Evolutionary conservation across 2,113 vertebrate genomes (phyloP), one percentile per base, ranked within the genome.

Genomic region (Canis aureus): DNA sequence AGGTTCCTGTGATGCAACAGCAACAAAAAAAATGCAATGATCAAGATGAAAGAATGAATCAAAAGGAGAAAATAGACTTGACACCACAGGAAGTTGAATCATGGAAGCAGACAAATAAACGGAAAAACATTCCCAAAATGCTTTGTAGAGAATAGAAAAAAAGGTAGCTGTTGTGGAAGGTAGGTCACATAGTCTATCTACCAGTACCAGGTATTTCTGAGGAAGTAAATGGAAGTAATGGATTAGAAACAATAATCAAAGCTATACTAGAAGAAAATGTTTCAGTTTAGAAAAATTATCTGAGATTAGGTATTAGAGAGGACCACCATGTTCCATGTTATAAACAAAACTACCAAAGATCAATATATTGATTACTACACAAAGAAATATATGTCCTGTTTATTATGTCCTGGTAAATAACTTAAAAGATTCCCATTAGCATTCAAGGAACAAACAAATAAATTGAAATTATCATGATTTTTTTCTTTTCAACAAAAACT

Each of bases 31-130:
- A 79, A 43, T 55, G 17, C 25, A 83, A 69, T 27, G 82, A 32
- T 80, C 19, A 81, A 66, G n/a, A 74, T 80, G 20, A 76, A 92
- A 93, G 32, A 83, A 91, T 97, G 38, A 96, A 19, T 82, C 60
- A 74, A n/a, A 95, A 92, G 57, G 32, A 83, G 22, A 35, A 91
- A 94, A 38, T 15, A 92, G 13, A 91, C 27, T 60, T 80, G n/a
- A 94, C 15, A 53, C 1, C 27, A 92, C 27, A 86, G 32, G 93
- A 91, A 93, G 51, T 11, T 25, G 49, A 88, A 93, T 89, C 8
- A 51, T 17, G 73, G 51, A 91, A 96, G 89, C 35, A 94, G 13
- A 93, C 6, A 95, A 95, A 78, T 88, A 80, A 79, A 79, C 29
- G 35, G 11, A 83, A 53, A 94, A 81, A 62, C 2, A 78, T 35